These are phyloP conservation scores for Drosophila sproati DNA, from an alignment of 1,140 invertebrate genomes.

Conservation along the genomic window DNA sequence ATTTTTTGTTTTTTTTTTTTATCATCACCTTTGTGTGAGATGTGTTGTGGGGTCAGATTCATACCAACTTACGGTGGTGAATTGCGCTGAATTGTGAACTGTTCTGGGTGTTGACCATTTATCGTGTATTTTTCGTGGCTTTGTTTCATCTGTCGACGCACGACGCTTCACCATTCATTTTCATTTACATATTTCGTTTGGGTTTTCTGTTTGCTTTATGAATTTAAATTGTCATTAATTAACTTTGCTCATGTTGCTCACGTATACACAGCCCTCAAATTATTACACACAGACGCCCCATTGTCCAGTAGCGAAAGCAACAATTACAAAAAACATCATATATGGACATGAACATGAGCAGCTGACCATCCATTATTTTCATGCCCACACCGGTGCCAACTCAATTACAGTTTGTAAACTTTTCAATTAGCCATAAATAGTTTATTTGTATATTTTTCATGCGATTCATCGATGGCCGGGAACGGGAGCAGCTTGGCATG, in stretches of 20 bases:
- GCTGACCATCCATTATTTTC: slow-evolving; percentile 70
- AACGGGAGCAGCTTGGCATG: slow-evolving; percentile 14
- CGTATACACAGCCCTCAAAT: slow-evolving; percentile 38
- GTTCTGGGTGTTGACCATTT: slow-evolving; percentile 32
- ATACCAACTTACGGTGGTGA: neutral
- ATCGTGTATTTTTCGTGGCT: slow-evolving; percentile 61
- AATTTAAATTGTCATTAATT: slow-evolving; percentile 83
- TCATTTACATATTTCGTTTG: slow-evolving; percentile 77
- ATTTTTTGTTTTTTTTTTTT: slow-evolving; percentile 47
- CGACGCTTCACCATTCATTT: slow-evolving; percentile 73
- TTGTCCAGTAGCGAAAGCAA: neutral
- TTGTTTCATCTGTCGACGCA: slow-evolving; percentile 51
- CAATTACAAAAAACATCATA: neutral
- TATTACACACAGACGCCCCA: slow-evolving; percentile 68
- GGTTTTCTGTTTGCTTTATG: slow-evolving; percentile 79
- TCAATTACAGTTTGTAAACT: slow-evolving; percentile 83
- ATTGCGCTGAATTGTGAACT: neutral
- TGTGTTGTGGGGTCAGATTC: neutral
- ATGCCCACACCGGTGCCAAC: slow-evolving; percentile 55
- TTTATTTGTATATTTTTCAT: slow-evolving; percentile 80
- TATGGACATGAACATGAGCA: slow-evolving; percentile 10
- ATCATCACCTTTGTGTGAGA: neutral
- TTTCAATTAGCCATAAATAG: slow-evolving; percentile 82
- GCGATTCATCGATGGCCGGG: slow-evolving; percentile 61
- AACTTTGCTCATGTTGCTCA: slow-evolving; percentile 47